phyloP scores from a whole-genome alignment of 2,888 invertebrate species.

The Pasiphila rectangulata region DNA sequence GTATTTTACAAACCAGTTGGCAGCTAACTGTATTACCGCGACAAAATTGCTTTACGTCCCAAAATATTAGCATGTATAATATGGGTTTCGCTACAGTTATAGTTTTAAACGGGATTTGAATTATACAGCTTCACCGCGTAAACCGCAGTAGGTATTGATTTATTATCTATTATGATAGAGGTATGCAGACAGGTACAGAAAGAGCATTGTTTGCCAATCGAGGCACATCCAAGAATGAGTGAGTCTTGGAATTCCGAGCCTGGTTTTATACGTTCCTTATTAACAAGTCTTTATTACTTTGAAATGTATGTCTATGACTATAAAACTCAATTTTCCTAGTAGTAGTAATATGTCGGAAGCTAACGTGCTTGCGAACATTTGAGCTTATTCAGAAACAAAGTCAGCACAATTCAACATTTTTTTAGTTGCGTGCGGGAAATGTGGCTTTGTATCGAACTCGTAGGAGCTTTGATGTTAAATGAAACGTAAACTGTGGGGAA shows the following conservation, averaged over 20 bases:
- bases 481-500: slow-evolving; percentile 12
- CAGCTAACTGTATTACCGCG: slow-evolving; percentile 42
- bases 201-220: slow-evolving; percentile 67
- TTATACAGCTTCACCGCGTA: slow-evolving; percentile 22
- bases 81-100: slow-evolving; percentile 32
- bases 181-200: slow-evolving; percentile 42
- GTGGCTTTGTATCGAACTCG: slow-evolving; percentile 24
- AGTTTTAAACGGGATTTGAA: slow-evolving; percentile 20
- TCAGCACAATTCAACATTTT: slow-evolving; percentile 21
- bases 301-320: slow-evolving; percentile 32
- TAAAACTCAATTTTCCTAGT: slow-evolving; percentile 36
- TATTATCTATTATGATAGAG: slow-evolving; percentile 38
- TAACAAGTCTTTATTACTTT: slow-evolving; percentile 31
- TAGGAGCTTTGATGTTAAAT: slow-evolving; percentile 20
- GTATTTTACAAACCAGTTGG: slow-evolving; percentile 43
- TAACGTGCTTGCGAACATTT: slow-evolving; percentile 46
- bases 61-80: slow-evolving; percentile 40
- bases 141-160: slow-evolving; percentile 34
- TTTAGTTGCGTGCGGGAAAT: slow-evolving; percentile 33
- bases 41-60: slow-evolving; percentile 38
- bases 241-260: slow-evolving; percentile 30
- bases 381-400: slow-evolving; percentile 46
- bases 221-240: slow-evolving; percentile 45
- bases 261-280: slow-evolving; percentile 29
- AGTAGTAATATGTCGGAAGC: slow-evolving; percentile 45